Conservation (phyloP, 1,140 invertebrate species). For the Leptinotarsa lineolata region DNA sequence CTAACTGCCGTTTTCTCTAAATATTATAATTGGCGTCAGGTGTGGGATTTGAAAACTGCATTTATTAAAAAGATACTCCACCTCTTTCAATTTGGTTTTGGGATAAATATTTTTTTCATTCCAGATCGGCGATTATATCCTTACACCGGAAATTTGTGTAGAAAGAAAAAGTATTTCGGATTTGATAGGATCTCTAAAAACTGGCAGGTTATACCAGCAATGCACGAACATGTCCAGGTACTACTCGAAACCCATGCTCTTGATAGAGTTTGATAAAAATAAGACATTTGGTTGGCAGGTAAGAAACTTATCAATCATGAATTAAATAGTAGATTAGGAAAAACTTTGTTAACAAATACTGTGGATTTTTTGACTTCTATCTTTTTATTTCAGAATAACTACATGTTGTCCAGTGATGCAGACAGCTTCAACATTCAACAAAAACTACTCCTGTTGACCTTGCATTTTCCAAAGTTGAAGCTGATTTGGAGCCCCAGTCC, state of each 20-base stretch:
- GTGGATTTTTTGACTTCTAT: background rate
- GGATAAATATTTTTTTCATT: conserved; percentile 13
- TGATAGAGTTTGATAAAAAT: conserved; percentile 96
- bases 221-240: conserved; percentile 86
- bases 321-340: background rate
- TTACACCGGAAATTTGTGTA: conserved; percentile 94
- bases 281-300: conserved; percentile 90
- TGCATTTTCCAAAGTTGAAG: conserved; percentile 91
- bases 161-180: conserved; percentile 98
- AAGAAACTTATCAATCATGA: conserved; percentile 38
- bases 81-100: no score
- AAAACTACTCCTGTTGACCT: conserved; percentile 87
- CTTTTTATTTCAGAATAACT: conserved; percentile 67
- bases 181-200: conserved; percentile 93
- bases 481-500: conserved; percentile 95
- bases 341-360: background rate
- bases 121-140: conserved; percentile 95
- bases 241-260: conserved; percentile 87
- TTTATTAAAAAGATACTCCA: no score
- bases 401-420: conserved; percentile 77
- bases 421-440: conserved; percentile 77
- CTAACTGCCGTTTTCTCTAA: no score
- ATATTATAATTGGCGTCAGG: no score
- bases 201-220: conserved; percentile 94
- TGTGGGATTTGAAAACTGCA: no score